These are phyloP conservation scores for Ginglymostoma cirratum DNA, from an alignment of 2,113 vertebrate genomes.

Conservation along the genomic window DNA sequence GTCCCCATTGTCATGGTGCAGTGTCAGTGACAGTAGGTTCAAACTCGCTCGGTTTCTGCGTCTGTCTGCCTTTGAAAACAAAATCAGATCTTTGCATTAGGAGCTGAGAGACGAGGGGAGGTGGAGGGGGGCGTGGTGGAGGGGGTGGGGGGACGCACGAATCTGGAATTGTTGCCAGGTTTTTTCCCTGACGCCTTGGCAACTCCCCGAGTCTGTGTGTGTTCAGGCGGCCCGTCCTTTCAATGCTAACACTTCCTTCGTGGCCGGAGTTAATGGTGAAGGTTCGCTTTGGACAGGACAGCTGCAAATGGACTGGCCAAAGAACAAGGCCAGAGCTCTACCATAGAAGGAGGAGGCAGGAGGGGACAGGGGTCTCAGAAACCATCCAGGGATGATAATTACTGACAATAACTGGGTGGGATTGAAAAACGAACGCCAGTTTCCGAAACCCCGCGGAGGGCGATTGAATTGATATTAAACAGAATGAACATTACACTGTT, in stretches of 20 bases:
- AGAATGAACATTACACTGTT: not conserved
- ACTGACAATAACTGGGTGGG: not conserved
- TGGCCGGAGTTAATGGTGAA: not conserved
- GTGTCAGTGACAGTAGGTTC: slow-evolving; percentile 57
- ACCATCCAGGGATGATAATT: not conserved
- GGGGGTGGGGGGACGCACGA: not conserved
- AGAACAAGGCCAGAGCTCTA: not conserved
- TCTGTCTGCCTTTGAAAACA: slow-evolving; percentile 53
- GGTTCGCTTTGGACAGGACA: not conserved
- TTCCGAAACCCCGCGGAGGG: not conserved
- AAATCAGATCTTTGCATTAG: slow-evolving; percentile 55
- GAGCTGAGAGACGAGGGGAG: slow-evolving; percentile 43
- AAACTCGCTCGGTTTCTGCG: slow-evolving; percentile 54
- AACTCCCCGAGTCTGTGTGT: slow-evolving; percentile 40
- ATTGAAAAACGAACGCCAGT: not conserved
- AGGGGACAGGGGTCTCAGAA: not conserved
- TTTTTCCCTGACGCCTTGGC: slow-evolving; percentile 41
- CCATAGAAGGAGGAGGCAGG: too few species aligned
- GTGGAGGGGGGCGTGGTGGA: slow-evolving; percentile 14
- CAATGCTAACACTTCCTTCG: not conserved
- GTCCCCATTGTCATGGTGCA: slow-evolving; percentile 63
- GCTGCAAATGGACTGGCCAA: not conserved
- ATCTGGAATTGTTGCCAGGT: slow-evolving; percentile 49
- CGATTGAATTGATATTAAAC: not conserved
- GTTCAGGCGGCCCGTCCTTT: not conserved